Percentiles rank a stretch among this genome's conserved stretches.
These are phyloP conservation scores for Clarias platycephalus DNA, from an alignment of 2,797 vertebrate species.

Conservation along the genomic window DNA sequence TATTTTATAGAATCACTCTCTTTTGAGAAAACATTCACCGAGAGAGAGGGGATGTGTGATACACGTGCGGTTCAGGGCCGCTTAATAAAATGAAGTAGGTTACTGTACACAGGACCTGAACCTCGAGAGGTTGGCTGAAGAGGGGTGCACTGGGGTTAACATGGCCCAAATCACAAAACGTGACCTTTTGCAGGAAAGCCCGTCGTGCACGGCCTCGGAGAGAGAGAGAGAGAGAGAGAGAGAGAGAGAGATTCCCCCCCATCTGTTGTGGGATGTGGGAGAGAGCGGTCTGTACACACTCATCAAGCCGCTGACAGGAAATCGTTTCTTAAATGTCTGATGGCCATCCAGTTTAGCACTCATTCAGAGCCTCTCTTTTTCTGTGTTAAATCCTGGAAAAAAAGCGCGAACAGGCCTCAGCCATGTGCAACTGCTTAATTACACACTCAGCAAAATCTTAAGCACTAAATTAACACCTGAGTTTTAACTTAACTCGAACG, in stretches of 20 bases:
- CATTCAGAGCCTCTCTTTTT: conserved; percentile 31
- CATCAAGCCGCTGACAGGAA: conserved; percentile 59
- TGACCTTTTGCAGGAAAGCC: conserved; percentile 52
- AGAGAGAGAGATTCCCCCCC: conserved; percentile 35
- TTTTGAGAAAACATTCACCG: background rate
- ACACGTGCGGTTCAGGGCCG: background rate
- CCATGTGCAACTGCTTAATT: conserved; percentile 25
- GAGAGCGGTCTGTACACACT: conserved; percentile 46
- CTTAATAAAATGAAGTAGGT: conserved; percentile 44
- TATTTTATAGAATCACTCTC: too few relatives aligned
- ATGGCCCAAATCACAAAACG: conserved; percentile 52
- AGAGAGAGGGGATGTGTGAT: too few relatives aligned
- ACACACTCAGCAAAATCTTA: conserved; percentile 29
- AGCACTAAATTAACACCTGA: background rate
- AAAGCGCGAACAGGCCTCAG: conserved; percentile 26
- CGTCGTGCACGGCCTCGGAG: conserved; percentile 12
- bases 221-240: conserved; percentile 18
- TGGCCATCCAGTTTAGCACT: conserved; percentile 49
- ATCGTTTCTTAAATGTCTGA: conserved; percentile 58
- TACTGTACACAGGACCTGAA: conserved; percentile 45
- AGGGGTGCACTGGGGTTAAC: conserved; percentile 33
- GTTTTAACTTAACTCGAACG: background rate
- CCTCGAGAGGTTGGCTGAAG: conserved; percentile 30
- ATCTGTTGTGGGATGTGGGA: conserved; percentile 48
- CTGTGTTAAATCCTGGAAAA: conserved; percentile 12